Conservation (phyloP, 2,888 invertebrate genomes). For the Drosophila longiperda region DNA sequence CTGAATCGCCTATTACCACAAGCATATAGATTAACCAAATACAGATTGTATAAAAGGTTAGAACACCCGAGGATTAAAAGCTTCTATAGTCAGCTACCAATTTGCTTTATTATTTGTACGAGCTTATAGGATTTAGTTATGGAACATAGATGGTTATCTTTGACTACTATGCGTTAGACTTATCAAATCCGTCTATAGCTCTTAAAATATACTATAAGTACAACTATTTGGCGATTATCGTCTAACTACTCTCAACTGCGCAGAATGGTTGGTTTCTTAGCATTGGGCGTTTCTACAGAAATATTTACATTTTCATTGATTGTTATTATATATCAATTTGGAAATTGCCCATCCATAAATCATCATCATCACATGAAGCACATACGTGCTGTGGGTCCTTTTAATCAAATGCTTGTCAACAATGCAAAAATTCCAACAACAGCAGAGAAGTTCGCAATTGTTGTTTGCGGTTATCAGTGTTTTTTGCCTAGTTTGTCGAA, state of each 20-base stretch:
- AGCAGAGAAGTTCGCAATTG: conserved; percentile 41
- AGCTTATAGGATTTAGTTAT: conserved; percentile 39
- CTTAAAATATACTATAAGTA: not conserved
- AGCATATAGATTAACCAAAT: conserved; percentile 8
- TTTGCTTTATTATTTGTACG: conserved; percentile 24
- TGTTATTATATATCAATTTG: conserved; percentile 28
- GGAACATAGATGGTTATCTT: conserved; percentile 18
- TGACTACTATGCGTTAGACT: conserved; percentile 20
- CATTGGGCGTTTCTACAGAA: not conserved
- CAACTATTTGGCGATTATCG: conserved; percentile 9
- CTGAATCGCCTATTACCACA: conserved; percentile 19
- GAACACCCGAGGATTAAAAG: conserved; percentile 7
- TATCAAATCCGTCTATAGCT: conserved; percentile 15
- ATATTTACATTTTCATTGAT: conserved; percentile 4
- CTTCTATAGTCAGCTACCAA: not conserved
- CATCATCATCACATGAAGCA: conserved; percentile 43
- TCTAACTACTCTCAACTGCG: conserved; percentile 19
- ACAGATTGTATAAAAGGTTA: conserved; percentile 8
- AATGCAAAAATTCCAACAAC: conserved; percentile 57
- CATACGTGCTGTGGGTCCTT: conserved; percentile 47
- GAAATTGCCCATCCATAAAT: conserved; percentile 41
- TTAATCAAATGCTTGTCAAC: conserved; percentile 76
- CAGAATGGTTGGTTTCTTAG: conserved; percentile 2
- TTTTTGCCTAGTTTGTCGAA: conserved; percentile 61
- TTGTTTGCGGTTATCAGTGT: conserved; percentile 37